phyloP scores from a whole-genome alignment of 2,797 vertebrate species.

The Rhinogobio ventralis region DNA sequence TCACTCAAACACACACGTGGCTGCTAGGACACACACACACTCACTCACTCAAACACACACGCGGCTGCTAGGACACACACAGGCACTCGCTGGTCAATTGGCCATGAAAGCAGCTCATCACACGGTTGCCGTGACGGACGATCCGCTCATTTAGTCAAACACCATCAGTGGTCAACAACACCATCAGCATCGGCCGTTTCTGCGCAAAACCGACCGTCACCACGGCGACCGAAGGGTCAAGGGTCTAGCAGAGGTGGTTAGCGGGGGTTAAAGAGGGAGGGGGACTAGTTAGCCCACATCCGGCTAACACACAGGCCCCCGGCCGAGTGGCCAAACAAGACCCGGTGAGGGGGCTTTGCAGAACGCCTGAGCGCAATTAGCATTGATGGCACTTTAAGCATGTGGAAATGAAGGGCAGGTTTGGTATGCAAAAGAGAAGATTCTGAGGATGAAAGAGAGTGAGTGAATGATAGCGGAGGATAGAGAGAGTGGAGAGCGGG shows the following conservation, averaged over 20 bases:
- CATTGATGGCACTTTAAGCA: constrained; percentile 79
- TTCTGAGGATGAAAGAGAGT: constrained; percentile 75
- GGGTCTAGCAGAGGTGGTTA: constrained; percentile 61
- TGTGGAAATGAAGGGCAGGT: constrained; percentile 74
- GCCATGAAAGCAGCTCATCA: constrained; percentile 46
- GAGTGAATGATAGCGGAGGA: constrained; percentile 75
- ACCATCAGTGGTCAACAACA: constrained; percentile 69
- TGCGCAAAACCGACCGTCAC: constrained; percentile 65
- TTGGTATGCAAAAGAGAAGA: constrained; percentile 80
- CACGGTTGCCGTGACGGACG: not conserved
- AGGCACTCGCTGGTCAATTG: constrained; percentile 50
- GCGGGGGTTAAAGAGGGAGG: constrained; percentile 43
- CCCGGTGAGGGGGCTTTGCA: constrained; percentile 65
- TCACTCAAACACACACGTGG: constrained; percentile 54
- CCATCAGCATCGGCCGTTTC: constrained; percentile 69
- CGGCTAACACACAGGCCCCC: constrained; percentile 68
- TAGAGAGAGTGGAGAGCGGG: constrained; percentile 52
- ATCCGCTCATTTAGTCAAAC: constrained; percentile 70
- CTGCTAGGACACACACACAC: not conserved
- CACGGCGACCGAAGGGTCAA: constrained; percentile 73
- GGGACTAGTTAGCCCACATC: constrained; percentile 61
- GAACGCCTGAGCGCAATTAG: constrained; percentile 75
- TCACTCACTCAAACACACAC: not conserved
- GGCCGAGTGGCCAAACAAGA: constrained; percentile 77
- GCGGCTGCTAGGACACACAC: constrained; percentile 58